A percentile compares a stretch with the other conserved stretches of the same genome.
These are phyloP conservation scores for Fregata magnificens DNA, from an alignment of 2,113 vertebrate genomes.

Conservation along the genomic window DNA sequence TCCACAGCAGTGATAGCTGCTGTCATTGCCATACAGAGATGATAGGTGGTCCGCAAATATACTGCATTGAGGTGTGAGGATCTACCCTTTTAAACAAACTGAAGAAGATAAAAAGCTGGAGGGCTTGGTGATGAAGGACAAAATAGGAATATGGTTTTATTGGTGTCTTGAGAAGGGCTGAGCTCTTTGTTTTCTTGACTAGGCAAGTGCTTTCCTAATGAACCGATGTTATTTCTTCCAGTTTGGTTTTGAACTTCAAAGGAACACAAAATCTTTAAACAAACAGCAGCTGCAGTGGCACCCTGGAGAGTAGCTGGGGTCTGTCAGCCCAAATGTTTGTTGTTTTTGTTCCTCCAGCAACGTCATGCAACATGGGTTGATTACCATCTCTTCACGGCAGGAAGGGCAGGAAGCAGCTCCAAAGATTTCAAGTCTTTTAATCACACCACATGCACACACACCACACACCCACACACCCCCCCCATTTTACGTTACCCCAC, in stretches of 20 bases:
- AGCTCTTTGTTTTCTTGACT: background rate
- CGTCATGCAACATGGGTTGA: background rate
- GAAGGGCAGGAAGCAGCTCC: background rate
- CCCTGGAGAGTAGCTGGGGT: background rate
- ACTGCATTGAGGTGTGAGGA: background rate
- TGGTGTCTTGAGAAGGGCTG: background rate
- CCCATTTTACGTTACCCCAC: background rate
- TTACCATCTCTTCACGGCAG: background rate
- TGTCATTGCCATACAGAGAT: background rate
- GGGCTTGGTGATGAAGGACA: background rate
- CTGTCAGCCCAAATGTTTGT: background rate
- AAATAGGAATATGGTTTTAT: background rate
- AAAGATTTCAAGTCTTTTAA: background rate
- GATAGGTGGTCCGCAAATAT: background rate
- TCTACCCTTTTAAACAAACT: background rate
- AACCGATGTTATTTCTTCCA: background rate
- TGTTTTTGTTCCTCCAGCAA: background rate
- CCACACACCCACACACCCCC: too few species aligned
- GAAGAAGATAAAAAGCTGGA: background rate
- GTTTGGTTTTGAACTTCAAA: conserved; percentile 40
- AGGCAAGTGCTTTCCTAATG: background rate
- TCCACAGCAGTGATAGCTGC: background rate
- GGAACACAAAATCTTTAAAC: background rate
- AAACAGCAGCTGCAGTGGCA: conserved; percentile 5
- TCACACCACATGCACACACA: too few species aligned